Evolutionary conservation across 2,797 vertebrate species (phyloP).

Genomic region (Danio tinwini): DNA sequence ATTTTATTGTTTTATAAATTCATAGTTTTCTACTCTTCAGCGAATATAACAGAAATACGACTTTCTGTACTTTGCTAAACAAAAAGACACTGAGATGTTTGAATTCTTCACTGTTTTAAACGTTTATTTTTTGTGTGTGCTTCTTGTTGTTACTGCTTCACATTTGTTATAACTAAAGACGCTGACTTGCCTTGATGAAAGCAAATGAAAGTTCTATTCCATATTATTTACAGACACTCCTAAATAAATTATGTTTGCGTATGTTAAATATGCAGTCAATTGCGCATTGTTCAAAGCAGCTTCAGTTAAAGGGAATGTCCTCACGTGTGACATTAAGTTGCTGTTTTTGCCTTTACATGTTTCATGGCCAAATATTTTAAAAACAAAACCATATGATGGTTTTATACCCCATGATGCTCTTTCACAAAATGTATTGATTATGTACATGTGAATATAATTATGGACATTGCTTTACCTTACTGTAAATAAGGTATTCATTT

Average conservation of each 20-base stretch:
- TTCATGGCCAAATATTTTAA: constrained; percentile 38
- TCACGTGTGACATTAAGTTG: constrained; percentile 6
- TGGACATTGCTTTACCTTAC: constrained; percentile 51
- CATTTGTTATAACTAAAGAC: constrained; percentile 38
- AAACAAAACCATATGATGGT: constrained; percentile 11
- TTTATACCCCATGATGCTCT: constrained; percentile 12
- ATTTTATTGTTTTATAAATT: constrained; percentile 53
- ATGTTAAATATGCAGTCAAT: constrained; percentile 12
- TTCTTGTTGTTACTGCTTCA: constrained; percentile 11
- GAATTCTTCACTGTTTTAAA: not conserved
- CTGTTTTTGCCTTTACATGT: constrained; percentile 45
- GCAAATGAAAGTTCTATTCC: constrained; percentile 16
- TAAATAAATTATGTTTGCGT: constrained; percentile 1
- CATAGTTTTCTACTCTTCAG: constrained; percentile 35
- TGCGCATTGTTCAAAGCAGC: constrained; percentile 15
- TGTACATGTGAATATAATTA: constrained; percentile 50
- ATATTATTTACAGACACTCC: constrained; percentile 20
- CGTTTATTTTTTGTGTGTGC: not conserved
- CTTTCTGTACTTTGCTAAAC: constrained; percentile 10
- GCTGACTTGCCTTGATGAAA: constrained; percentile 36
- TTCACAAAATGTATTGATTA: constrained; percentile 11
- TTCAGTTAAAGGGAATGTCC: not conserved
- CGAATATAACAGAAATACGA: constrained; percentile 37
- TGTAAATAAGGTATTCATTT: constrained; percentile 75
- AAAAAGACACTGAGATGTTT: constrained; percentile 1